Conservation (phyloP, 1,140 invertebrate genomes). For the Penaeus indicus region DNA sequence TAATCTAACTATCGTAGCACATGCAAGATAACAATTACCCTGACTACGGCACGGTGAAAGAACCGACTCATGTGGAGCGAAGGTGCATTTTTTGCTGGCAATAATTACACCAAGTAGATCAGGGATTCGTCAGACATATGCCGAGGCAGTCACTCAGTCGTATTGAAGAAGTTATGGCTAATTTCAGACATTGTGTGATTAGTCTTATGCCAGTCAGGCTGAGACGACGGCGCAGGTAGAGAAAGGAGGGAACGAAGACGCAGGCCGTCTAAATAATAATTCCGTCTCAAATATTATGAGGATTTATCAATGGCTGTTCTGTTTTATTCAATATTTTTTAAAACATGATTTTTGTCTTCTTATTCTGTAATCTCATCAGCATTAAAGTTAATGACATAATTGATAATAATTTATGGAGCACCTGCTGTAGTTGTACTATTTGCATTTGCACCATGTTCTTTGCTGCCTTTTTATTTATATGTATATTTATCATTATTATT, state of each 20-base stretch:
- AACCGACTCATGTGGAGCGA: not conserved
- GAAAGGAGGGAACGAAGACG: not conserved
- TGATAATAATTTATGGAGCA: no score
- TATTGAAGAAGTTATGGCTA: slow-evolving; percentile 7
- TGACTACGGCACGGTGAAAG: not conserved
- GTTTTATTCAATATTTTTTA: no score
- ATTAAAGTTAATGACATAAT: no score
- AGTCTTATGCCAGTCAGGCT: not conserved
- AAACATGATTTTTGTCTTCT: no score
- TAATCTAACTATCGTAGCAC: slow-evolving; percentile 18
- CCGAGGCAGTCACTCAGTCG: not conserved
- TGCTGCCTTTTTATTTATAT: no score
- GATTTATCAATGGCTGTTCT: no score
- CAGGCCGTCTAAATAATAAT: not conserved
- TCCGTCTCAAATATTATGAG: no score
- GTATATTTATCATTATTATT: no score
- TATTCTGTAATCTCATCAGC: no score
- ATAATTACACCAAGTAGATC: slow-evolving; percentile 34
- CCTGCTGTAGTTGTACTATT: no score
- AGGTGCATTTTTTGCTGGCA: not conserved
- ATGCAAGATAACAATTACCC: slow-evolving; percentile 34
- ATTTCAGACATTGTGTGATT: slow-evolving; percentile 37
- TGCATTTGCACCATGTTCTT: no score
- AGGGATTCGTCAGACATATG: slow-evolving; percentile 27
- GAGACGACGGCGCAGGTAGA: no score